Evolutionary conservation across 2,113 vertebrate species (phyloP).

Genomic region (Cricetomys ansorgei): DNA sequence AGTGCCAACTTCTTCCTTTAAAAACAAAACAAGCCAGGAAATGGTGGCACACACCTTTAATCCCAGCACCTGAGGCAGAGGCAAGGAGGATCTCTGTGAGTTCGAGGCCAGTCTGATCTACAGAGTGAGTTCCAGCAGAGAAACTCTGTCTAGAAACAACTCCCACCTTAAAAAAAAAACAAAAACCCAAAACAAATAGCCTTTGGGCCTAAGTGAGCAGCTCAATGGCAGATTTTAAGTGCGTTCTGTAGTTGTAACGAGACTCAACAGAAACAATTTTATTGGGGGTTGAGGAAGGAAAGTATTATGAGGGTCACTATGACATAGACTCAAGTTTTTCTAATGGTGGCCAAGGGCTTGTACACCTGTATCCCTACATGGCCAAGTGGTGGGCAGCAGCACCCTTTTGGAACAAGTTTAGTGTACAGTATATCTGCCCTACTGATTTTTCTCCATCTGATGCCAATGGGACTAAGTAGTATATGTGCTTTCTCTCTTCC

Average conservation of each 20-base stretch:
- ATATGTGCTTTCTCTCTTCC: background rate
- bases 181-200: background rate
- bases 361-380: rapidly evolving
- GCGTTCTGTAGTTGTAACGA: background rate
- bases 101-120: no score
- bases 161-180: no score
- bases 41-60: no score
- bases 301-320: background rate
- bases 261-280: background rate
- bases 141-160: no score
- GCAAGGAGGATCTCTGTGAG: no score
- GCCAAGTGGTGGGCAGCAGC: background rate
- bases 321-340: background rate
- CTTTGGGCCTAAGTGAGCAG: background rate
- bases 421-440: background rate
- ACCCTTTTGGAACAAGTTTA: background rate
- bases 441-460: background rate
- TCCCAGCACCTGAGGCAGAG: no score
- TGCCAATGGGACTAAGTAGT: background rate
- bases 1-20: background rate
- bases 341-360: background rate
- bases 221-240: background rate
- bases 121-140: no score
- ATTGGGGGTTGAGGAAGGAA: background rate
- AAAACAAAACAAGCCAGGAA: background rate